phyloP scores from a whole-genome alignment of 2,797 vertebrate genomes.

The Amblyopsis hoosieri region DNA sequence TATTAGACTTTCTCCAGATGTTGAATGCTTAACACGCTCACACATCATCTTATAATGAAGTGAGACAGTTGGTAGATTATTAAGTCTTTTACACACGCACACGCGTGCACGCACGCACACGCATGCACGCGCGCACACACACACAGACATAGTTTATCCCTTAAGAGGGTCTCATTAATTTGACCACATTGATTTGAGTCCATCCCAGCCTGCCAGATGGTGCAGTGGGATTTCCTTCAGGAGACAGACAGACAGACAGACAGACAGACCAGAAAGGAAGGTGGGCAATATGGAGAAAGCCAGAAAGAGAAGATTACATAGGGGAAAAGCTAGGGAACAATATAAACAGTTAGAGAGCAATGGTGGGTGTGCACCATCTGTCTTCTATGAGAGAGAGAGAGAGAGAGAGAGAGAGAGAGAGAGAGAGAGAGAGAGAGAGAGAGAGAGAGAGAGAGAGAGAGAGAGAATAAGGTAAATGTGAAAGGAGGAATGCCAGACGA shows the following conservation, averaged over 20 bases:
- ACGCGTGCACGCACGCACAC: conserved; percentile 8
- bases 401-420: conserved; percentile 19
- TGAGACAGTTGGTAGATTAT: conserved; percentile 50
- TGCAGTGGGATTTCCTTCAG: conserved; percentile 65
- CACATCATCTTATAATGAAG: conserved; percentile 28
- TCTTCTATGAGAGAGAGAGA: background rate
- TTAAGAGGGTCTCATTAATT: conserved; percentile 61
- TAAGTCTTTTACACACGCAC: conserved; percentile 38
- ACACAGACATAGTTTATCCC: conserved; percentile 48
- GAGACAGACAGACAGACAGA: conserved; percentile 11
- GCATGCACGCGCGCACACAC: conserved; percentile 7
- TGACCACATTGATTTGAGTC: conserved; percentile 61
- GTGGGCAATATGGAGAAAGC: background rate
- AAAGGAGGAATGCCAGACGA: background rate
- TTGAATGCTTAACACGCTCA: no score
- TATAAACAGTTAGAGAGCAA: no score
- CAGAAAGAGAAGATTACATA: background rate
- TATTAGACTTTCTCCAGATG: no score
- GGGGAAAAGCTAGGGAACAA: background rate
- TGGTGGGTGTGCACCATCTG: no score
- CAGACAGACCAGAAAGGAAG: background rate
- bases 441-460: conserved; percentile 24
- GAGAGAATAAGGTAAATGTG: conserved; percentile 6
- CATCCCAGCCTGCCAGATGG: conserved; percentile 67
- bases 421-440: conserved; percentile 13